phyloP scores from a whole-genome alignment of 1,140 invertebrate genomes.

The Pectinophora gossypiella region DNA sequence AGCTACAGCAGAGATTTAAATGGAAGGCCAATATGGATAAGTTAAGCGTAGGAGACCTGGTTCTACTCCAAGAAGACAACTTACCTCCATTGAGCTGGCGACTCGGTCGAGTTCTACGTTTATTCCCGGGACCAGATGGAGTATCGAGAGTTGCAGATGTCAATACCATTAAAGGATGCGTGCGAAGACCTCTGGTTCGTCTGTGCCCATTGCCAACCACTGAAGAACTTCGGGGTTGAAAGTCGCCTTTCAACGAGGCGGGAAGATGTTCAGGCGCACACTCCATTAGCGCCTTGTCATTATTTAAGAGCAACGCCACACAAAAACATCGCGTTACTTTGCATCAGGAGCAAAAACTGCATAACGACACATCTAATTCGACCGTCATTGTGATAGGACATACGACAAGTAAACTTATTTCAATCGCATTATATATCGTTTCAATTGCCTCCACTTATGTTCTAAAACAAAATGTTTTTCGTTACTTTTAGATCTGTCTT shows the following conservation, averaged over 20 bases:
- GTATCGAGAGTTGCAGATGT: constrained; percentile 30
- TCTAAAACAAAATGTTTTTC: too few relatives aligned
- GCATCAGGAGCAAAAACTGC: too few relatives aligned
- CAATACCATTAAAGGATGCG: constrained; percentile 17
- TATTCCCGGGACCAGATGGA: constrained; percentile 26
- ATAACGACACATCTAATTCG: too few relatives aligned
- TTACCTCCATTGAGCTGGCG: constrained; percentile 27
- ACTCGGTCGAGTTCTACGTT: constrained; percentile 18
- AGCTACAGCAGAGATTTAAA: constrained; percentile 21
- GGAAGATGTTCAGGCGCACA: constrained; percentile 3
- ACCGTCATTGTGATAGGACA: too few relatives aligned
- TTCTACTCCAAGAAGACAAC: constrained; percentile 15
- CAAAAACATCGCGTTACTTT: too few relatives aligned
- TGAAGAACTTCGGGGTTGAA: background rate
- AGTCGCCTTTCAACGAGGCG: constrained; percentile 1
- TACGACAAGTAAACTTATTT: too few relatives aligned
- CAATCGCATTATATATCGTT: too few relatives aligned
- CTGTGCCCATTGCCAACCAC: constrained; percentile 18
- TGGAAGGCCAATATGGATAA: constrained; percentile 8
- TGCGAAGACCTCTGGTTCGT: constrained; percentile 15
- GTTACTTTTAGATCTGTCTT: too few relatives aligned
- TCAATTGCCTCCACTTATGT: too few relatives aligned
- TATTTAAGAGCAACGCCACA: too few relatives aligned
- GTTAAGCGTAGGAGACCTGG: constrained; percentile 7
- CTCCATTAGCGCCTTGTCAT: too few relatives aligned